Evolutionary conservation across 2,797 vertebrate genomes (phyloP).

Genomic region (Sorex maritimensis): DNA sequence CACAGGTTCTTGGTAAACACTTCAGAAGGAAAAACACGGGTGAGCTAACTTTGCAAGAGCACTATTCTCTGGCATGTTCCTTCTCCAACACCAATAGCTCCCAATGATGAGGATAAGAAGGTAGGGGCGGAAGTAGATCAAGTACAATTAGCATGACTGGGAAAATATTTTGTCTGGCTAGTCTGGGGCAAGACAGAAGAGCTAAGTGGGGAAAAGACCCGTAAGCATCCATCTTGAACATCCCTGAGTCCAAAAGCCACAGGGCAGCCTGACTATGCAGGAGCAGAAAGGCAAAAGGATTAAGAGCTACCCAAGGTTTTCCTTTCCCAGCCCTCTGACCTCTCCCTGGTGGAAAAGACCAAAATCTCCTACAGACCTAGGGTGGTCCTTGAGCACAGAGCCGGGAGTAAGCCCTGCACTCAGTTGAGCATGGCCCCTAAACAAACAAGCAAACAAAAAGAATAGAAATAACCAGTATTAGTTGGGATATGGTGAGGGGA

Average conservation of each 20-base stretch:
- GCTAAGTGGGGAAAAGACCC: not conserved
- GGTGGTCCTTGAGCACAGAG: no score
- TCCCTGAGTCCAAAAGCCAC: not conserved
- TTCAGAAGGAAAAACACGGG: slow-evolving; percentile 75
- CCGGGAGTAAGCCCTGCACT: no score
- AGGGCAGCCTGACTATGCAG: not conserved
- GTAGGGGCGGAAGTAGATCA: slow-evolving; percentile 20
- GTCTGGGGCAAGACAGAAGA: not conserved
- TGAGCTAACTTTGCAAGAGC: not conserved
- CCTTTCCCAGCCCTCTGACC: not conserved
- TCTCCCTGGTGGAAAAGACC: no score
- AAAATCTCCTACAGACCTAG: no score
- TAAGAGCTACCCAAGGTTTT: no score
- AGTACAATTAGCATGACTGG: not conserved
- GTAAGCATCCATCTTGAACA: not conserved
- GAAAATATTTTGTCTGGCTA: not conserved
- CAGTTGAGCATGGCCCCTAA: no score
- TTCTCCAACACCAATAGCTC: not conserved
- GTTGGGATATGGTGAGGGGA: no score
- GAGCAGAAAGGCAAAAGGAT: not conserved
- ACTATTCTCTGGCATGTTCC: not conserved
- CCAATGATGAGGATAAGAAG: no score
- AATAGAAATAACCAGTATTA: no score
- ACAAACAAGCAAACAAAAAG: no score
- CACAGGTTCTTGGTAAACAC: slow-evolving; percentile 99